Evolutionary conservation across 1,140 invertebrate genomes (phyloP).

Genomic region (Heliconius melpomene): DNA sequence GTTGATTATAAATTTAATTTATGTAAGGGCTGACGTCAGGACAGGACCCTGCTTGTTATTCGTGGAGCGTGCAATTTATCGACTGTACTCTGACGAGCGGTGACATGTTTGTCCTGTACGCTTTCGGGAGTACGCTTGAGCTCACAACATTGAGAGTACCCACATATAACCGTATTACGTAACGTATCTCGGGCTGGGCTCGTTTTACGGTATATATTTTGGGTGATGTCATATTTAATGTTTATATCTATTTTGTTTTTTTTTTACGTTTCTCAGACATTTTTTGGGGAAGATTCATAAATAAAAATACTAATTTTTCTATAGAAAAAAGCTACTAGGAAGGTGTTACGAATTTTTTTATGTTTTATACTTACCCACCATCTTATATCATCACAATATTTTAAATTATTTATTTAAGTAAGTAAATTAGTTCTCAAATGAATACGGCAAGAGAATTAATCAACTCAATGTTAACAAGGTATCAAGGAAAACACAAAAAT

Average conservation of each 20-base stretch:
- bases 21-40: constrained; percentile 63
- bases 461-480: constrained; percentile 1
- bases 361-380: too few relatives aligned
- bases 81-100: constrained; percentile 52
- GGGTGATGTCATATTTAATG: background rate
- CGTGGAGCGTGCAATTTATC: constrained; percentile 63
- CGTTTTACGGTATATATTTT: background rate
- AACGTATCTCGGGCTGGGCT: background rate
- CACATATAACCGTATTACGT: constrained; percentile 8
- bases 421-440: too few relatives aligned
- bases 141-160: constrained; percentile 9
- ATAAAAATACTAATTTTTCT: too few relatives aligned
- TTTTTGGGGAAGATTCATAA: background rate
- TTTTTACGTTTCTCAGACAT: background rate
- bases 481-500: constrained; percentile 4
- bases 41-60: constrained; percentile 58
- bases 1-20: constrained; percentile 79
- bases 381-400: too few relatives aligned
- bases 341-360: too few relatives aligned
- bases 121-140: constrained; percentile 34
- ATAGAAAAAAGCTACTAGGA: too few relatives aligned
- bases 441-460: background rate
- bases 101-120: constrained; percentile 39
- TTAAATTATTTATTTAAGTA: too few relatives aligned
- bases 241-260: background rate